Evolutionary conservation across 2,113 vertebrate genomes (phyloP).

Genomic region (Cyanoderma ruficeps): DNA sequence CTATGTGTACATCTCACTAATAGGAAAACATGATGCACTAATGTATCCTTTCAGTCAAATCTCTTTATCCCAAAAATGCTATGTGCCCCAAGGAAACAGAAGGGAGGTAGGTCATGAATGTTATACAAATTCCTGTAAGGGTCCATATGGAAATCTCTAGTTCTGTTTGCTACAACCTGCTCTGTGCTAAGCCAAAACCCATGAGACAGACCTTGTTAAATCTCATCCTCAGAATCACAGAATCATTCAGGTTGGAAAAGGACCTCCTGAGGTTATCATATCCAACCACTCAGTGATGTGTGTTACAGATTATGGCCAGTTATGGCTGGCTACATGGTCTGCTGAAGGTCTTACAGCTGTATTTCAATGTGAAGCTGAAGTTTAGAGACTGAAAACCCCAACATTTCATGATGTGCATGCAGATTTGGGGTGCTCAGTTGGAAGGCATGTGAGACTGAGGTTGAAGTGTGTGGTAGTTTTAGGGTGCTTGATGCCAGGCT

Average conservation of each 20-base stretch:
- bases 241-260: neutral
- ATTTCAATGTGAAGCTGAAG: neutral
- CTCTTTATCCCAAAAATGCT: neutral
- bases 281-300: neutral
- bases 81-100: neutral
- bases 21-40: neutral
- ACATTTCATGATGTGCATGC: neutral
- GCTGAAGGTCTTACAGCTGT: neutral
- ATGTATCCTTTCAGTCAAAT: neutral
- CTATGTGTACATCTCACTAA: neutral
- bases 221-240: neutral
- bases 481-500: neutral
- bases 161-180: neutral
- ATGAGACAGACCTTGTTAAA: neutral
- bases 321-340: neutral
- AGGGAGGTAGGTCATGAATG: neutral
- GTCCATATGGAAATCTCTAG: neutral
- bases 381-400: neutral
- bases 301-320: rapidly evolving
- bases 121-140: neutral
- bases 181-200: neutral
- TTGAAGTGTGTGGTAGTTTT: neutral
- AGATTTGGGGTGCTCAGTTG: neutral
- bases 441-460: neutral
- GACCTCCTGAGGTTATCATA: neutral